Evolutionary conservation across 2,797 vertebrate genomes (phyloP).

Genomic region (Semotilus atromaculatus): DNA sequence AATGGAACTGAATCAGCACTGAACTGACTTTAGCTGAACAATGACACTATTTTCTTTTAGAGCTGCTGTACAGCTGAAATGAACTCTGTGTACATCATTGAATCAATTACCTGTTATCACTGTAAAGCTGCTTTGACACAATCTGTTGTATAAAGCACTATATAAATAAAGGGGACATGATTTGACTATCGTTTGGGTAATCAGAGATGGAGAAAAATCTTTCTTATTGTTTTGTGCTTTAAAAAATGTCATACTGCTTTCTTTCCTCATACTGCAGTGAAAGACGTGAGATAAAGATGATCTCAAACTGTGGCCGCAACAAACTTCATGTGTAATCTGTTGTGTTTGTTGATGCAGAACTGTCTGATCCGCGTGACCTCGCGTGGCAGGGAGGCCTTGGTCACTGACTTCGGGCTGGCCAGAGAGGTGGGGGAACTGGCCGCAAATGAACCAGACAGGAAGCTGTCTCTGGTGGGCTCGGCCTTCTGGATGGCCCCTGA

Average conservation of each 20-base stretch:
- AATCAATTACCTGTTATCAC: too few species aligned
- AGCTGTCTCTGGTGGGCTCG: slow-evolving; percentile 80
- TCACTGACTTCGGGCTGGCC: slow-evolving; percentile 80
- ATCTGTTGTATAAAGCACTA: too few species aligned
- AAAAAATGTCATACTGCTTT: background rate
- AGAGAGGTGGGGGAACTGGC: slow-evolving; percentile 77
- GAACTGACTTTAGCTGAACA: too few species aligned
- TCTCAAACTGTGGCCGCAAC: background rate
- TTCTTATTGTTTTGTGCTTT: background rate
- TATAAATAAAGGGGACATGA: too few species aligned
- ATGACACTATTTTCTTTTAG: too few species aligned
- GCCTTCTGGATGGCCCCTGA: slow-evolving; percentile 85
- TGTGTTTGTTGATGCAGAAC: slow-evolving; percentile 71
- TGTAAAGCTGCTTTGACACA: too few species aligned
- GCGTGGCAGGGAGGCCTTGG: slow-evolving; percentile 74
- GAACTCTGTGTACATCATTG: too few species aligned
- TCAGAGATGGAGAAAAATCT: background rate
- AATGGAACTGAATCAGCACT: too few species aligned
- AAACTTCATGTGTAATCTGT: slow-evolving; percentile 4
- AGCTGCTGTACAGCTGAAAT: too few species aligned
- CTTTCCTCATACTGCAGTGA: background rate
- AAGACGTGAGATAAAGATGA: background rate
- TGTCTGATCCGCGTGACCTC: slow-evolving; percentile 74
- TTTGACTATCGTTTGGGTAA: background rate
- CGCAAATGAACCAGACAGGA: slow-evolving; percentile 71